Percentiles rank a stretch among this genome's conserved stretches.
These are phyloP conservation scores for Dufourea novaeangliae DNA, from an alignment of 1,140 invertebrate genomes.

Conservation along the genomic window DNA sequence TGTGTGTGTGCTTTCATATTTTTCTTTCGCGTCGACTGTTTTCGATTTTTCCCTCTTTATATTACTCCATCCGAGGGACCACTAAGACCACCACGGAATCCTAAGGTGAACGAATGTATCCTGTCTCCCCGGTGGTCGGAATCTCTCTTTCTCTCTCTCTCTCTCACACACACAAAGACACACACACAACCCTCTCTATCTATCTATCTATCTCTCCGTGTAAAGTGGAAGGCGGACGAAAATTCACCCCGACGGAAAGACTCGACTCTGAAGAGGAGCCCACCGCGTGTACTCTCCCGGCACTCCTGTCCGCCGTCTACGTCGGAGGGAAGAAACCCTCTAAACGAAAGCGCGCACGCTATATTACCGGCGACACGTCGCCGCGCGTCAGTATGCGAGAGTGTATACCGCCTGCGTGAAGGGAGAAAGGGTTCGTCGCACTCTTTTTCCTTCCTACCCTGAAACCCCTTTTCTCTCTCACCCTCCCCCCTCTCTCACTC, in stretches of 20 bases:
- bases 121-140: conserved; percentile 29
- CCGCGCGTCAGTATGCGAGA: conserved; percentile 14
- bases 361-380: conserved; percentile 57
- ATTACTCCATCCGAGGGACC: too few relatives aligned
- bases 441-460: conserved; percentile 35
- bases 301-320: conserved; percentile 29
- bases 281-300: conserved; percentile 46
- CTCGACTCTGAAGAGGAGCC: conserved; percentile 55
- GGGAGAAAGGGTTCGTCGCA: conserved; percentile 56
- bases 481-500: background rate
- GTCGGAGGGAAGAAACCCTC: conserved; percentile 65
- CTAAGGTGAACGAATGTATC: too few relatives aligned
- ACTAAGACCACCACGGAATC: too few relatives aligned
- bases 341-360: conserved; percentile 60
- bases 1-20: background rate
- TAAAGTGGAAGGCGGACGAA: background rate
- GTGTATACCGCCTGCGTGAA: conserved; percentile 43
- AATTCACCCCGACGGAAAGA: conserved; percentile 35
- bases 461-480: conserved; percentile 7
- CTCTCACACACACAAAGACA: too few relatives aligned
- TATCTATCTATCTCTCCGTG: background rate
- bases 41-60: too few relatives aligned
- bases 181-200: too few relatives aligned
- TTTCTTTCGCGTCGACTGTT: background rate
- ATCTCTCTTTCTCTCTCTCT: background rate